A percentile compares a stretch with the other conserved stretches of the same genome.
phyloP scores from a whole-genome alignment of 2,888 invertebrate species.

The Zonitis immaculata region DNA sequence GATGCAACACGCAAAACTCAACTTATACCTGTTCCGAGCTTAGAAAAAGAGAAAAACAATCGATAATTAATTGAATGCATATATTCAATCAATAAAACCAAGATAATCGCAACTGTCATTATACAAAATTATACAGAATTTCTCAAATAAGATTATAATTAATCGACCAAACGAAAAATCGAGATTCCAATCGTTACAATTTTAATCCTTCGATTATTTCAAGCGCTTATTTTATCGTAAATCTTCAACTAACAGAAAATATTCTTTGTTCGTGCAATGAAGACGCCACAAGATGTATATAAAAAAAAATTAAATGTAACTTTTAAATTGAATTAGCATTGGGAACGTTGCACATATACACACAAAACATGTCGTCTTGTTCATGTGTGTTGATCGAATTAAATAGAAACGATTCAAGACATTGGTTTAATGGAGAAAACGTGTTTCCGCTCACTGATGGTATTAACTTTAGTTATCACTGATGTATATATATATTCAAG shows the following conservation, averaged over 20 bases:
- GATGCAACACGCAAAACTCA: neutral
- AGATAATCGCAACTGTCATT: neutral
- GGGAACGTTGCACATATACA: neutral
- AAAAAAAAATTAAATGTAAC: no score
- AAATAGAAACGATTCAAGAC: conserved; percentile 22
- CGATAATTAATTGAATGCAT: neutral
- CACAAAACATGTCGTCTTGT: conserved; percentile 9
- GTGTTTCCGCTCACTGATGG: conserved; percentile 26
- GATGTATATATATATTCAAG: neutral
- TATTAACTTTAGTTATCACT: conserved; percentile 26
- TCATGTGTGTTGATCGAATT: conserved; percentile 24
- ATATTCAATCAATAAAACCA: neutral
- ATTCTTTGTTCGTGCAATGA: no score
- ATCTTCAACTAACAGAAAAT: no score
- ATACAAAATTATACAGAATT: neutral
- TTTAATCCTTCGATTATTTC: no score
- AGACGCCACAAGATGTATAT: no score
- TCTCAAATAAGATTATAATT: neutral
- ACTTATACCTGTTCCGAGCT: neutral
- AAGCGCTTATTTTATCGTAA: no score
- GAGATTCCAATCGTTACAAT: no score
- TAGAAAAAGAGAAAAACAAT: neutral
- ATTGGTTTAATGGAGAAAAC: conserved; percentile 28
- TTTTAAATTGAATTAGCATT: neutral
- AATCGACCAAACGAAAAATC: neutral